Conservation (phyloP, 53 echinoderm and acorn worm species). For the Crossaster papposus region DNA sequence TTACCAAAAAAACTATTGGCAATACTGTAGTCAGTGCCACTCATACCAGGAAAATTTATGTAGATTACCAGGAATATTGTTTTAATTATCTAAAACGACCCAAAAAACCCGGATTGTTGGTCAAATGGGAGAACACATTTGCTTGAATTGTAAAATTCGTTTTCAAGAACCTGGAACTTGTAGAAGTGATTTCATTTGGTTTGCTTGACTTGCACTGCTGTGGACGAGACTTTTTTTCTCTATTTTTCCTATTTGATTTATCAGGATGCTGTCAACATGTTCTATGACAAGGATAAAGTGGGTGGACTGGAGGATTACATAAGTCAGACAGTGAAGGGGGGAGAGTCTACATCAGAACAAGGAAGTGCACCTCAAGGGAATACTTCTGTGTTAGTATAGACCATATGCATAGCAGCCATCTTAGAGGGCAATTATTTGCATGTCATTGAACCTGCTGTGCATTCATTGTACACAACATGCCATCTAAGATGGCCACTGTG, state of each 20-base stretch:
- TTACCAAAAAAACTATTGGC: too few species aligned
- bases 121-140: not conserved
- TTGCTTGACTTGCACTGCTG: not conserved
- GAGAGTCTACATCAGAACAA: not conserved
- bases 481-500: too few species aligned
- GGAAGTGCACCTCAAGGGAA: not conserved
- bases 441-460: too few species aligned
- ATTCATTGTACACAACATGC: too few species aligned
- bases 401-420: too few species aligned
- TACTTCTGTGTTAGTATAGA: not conserved
- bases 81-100: too few species aligned
- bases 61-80: too few species aligned
- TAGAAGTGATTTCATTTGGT: too few species aligned
- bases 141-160: not conserved
- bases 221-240: not conserved
- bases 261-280: slow-evolving; percentile 41
- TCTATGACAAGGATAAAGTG: not conserved
- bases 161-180: not conserved
- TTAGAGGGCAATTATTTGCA: too few species aligned
- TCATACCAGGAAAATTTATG: too few species aligned
- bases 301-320: not conserved
- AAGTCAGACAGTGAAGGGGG: not conserved
- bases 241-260: not conserved
- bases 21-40: too few species aligned
- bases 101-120: too few species aligned